phyloP scores from a whole-genome alignment of 2,797 vertebrate genomes.

The Hapalemur alaotrensis region DNA sequence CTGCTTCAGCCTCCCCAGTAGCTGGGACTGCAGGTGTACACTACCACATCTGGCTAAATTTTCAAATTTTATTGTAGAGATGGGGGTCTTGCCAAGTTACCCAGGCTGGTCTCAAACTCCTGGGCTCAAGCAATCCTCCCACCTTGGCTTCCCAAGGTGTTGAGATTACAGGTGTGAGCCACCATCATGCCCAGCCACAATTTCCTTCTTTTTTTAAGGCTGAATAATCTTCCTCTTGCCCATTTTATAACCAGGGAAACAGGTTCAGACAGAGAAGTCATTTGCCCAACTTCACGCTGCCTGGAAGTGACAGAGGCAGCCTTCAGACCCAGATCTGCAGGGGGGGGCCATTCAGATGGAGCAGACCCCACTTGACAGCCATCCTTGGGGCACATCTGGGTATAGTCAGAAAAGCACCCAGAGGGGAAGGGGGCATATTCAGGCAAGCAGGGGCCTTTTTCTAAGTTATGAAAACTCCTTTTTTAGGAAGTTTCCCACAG shows the following conservation, averaged over 20 bases:
- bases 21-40: not conserved
- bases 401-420: not conserved
- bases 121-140: too few relatives aligned
- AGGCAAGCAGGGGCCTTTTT: too few relatives aligned
- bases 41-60: not conserved
- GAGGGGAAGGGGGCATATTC: not conserved
- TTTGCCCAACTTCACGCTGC: not conserved
- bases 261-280: not conserved
- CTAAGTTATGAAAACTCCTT: not conserved
- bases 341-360: not conserved
- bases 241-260: not conserved
- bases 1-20: not conserved
- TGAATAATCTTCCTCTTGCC: not conserved
- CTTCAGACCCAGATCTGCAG: not conserved
- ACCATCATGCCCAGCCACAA: not conserved
- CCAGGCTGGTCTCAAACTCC: too few relatives aligned
- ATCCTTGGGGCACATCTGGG: not conserved
- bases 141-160: not conserved
- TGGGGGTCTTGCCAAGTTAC: too few relatives aligned
- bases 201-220: not conserved
- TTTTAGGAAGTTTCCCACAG: not conserved
- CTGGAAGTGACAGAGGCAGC: not conserved
- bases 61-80: not conserved
- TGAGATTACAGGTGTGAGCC: not conserved
- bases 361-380: not conserved